A percentile compares a stretch with the other conserved stretches of the same genome.
Conservation (phyloP, 2,888 invertebrate species). For the Parascotia fuliginaria region DNA sequence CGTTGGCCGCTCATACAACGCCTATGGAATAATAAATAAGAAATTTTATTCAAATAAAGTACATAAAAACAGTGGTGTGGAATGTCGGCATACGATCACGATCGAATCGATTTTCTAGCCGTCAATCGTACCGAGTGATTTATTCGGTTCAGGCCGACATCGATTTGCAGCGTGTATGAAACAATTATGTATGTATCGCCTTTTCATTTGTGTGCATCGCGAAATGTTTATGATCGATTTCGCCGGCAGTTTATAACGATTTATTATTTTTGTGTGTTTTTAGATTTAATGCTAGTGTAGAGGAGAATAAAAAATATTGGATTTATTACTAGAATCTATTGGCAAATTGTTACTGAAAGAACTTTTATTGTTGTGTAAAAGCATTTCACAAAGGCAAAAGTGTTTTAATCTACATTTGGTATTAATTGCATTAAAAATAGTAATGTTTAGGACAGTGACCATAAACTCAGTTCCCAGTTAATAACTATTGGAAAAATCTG, state of each 20-base stretch:
- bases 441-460: no score
- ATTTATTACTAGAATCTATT: no score
- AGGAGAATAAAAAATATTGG: background rate
- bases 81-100: slow-evolving; percentile 56
- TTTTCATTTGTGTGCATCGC: slow-evolving; percentile 37
- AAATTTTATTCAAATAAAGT: slow-evolving; percentile 47
- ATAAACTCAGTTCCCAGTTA: no score
- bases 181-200: slow-evolving; percentile 36
- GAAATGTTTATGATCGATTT: slow-evolving; percentile 22
- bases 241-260: slow-evolving; percentile 7
- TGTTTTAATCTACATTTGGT: no score
- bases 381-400: no score
- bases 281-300: background rate
- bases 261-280: slow-evolving; percentile 2
- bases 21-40: slow-evolving; percentile 44
- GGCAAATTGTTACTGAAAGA: no score
- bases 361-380: no score
- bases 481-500: no score
- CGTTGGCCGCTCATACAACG: slow-evolving; percentile 38
- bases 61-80: slow-evolving; percentile 38
- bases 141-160: slow-evolving; percentile 69
- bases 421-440: no score
- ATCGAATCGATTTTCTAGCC: slow-evolving; percentile 76
- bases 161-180: slow-evolving; percentile 52
- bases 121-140: slow-evolving; percentile 71